These are phyloP conservation scores for Apamea epomidion DNA, from an alignment of 2,888 invertebrate genomes.

Conservation along the genomic window DNA sequence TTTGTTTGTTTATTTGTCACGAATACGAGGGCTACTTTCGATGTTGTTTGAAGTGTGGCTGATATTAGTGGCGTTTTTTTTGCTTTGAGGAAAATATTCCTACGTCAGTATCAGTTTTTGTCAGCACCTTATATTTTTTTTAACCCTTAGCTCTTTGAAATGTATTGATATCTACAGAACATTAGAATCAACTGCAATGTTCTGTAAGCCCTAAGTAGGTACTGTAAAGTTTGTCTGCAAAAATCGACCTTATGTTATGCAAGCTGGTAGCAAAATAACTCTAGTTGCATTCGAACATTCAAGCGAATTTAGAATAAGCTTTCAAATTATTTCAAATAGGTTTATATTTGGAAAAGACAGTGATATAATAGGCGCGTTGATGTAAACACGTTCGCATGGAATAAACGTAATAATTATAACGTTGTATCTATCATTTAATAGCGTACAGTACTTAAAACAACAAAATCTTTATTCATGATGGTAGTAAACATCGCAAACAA, in stretches of 20 bases:
- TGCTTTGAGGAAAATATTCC: neutral
- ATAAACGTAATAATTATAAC: too few species aligned
- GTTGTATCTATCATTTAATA: too few species aligned
- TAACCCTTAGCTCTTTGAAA: neutral
- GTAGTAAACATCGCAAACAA: conserved; percentile 6
- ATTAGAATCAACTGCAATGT: neutral
- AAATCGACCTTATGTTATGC: too few species aligned
- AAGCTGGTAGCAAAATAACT: too few species aligned
- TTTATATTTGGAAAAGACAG: too few species aligned
- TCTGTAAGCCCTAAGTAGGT: neutral
- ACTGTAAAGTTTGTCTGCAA: too few species aligned
- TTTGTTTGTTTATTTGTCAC: conserved; percentile 44
- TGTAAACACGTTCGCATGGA: too few species aligned
- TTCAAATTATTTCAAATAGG: too few species aligned
- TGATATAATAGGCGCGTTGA: too few species aligned
- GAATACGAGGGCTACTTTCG: conserved; percentile 16
- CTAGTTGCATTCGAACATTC: too few species aligned
- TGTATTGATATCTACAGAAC: too few species aligned
- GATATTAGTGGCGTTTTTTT: neutral
- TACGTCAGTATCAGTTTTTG: neutral
- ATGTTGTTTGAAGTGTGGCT: conserved; percentile 4
- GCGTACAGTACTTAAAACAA: neutral
- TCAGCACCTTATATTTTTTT: neutral
- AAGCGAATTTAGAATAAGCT: too few species aligned
- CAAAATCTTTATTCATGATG: neutral